Evolutionary conservation across 2,888 invertebrate genomes (phyloP).

Genomic region (Adela reaumurella): DNA sequence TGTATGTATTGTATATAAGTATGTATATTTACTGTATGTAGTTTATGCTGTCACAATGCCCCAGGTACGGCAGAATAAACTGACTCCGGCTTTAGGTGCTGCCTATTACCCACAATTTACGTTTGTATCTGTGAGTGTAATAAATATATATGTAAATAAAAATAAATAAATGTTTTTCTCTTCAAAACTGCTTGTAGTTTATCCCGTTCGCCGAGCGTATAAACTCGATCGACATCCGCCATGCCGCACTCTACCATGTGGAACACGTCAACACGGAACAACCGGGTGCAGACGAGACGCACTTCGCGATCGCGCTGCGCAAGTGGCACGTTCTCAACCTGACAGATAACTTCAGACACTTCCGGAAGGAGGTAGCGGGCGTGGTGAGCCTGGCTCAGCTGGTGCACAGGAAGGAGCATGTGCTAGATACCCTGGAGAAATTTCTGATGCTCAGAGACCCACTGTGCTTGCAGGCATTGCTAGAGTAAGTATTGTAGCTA

Average conservation of each 20-base stretch:
- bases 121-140: too few relatives aligned
- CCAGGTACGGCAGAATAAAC: too few relatives aligned
- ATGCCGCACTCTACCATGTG: conserved; percentile 81
- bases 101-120: too few relatives aligned
- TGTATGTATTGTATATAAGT: too few relatives aligned
- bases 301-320: conserved; percentile 75
- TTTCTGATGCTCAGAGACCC: conserved; percentile 70
- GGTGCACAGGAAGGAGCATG: conserved; percentile 72
- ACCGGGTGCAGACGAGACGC: conserved; percentile 69
- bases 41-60: conserved; percentile 1
- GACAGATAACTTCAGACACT: conserved; percentile 74
- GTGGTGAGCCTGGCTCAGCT: conserved; percentile 83
- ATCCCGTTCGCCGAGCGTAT: conserved; percentile 86
- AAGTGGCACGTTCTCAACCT: conserved; percentile 91
- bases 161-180: conserved; percentile 9
- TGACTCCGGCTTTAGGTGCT: too few relatives aligned
- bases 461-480: conserved; percentile 72
- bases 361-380: conserved; percentile 70
- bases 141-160: too few relatives aligned
- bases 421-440: conserved; percentile 67
- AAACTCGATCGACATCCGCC: conserved; percentile 73
- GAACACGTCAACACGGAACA: conserved; percentile 70
- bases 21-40: too few relatives aligned
- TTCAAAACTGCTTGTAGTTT: conserved; percentile 75
- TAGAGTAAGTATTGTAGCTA: conserved; percentile 88